phyloP scores from a whole-genome alignment of 1,140 invertebrate genomes.

The Olivierus martensii region DNA sequence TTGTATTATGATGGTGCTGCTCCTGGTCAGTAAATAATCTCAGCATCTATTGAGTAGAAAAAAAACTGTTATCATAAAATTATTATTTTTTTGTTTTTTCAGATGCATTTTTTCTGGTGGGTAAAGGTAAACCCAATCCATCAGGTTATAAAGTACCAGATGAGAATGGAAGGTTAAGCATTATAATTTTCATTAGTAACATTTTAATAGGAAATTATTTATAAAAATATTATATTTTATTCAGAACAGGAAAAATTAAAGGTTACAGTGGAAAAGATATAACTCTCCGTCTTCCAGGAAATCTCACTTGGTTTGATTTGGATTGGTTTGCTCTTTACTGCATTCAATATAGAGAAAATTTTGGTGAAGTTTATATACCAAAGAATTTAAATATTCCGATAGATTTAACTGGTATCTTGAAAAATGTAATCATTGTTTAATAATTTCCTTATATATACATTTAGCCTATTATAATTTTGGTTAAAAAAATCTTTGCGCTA shows the following conservation, averaged over 20 bases:
- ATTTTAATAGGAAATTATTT: too few relatives aligned
- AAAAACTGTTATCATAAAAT: too few relatives aligned
- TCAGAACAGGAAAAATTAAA: constrained; percentile 39
- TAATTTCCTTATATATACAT: too few relatives aligned
- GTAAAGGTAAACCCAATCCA: constrained; percentile 65
- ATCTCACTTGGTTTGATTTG: constrained; percentile 63
- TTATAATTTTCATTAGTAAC: too few relatives aligned
- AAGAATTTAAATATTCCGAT: constrained; percentile 72
- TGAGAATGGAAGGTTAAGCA: constrained; percentile 77
- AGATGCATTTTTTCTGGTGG: constrained; percentile 75
- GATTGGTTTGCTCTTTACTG: constrained; percentile 76
- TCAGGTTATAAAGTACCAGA: constrained; percentile 71
- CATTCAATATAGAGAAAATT: constrained; percentile 49
- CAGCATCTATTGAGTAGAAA: too few relatives aligned
- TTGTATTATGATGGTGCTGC: constrained; percentile 56
- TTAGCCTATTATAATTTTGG: not conserved
- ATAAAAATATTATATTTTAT: too few relatives aligned
- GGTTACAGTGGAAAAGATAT: constrained; percentile 59
- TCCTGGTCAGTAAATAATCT: constrained; percentile 34
- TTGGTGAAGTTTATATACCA: constrained; percentile 61
- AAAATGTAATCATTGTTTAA: too few relatives aligned
- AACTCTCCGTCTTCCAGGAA: constrained; percentile 60
- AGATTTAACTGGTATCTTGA: constrained; percentile 1
- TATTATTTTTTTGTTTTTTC: constrained; percentile 19
- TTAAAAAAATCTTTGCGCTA: too few relatives aligned